A percentile compares a stretch with the other conserved stretches of the same genome.
phyloP scores from a whole-genome alignment of 1,140 invertebrate species.

The Armadillidium nasatum region DNA sequence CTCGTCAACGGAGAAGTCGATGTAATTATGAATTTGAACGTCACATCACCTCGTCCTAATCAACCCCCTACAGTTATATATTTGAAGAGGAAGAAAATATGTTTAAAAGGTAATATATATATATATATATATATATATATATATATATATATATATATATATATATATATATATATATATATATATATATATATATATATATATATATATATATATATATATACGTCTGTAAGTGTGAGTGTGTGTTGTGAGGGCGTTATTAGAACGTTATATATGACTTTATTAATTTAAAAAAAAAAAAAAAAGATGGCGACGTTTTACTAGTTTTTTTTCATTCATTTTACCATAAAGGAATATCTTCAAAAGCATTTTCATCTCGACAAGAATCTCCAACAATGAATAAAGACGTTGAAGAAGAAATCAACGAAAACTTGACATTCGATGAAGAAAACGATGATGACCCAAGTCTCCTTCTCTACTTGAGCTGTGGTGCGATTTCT shows the following conservation, averaged over 20 bases:
- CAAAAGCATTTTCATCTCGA: not conserved
- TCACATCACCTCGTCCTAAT: too few relatives aligned
- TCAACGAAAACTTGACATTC: not conserved
- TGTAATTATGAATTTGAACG: too few relatives aligned
- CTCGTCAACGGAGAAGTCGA: too few relatives aligned
- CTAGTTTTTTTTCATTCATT: not conserved
- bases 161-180: too few relatives aligned
- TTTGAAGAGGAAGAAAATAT: too few relatives aligned
- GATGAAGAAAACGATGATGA: not conserved
- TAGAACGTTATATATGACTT: not conserved
- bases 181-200: too few relatives aligned
- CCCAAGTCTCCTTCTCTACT: not conserved
- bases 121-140: too few relatives aligned
- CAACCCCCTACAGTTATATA: too few relatives aligned
- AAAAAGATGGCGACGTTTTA: not conserved
- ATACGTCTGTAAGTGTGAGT: too few relatives aligned
- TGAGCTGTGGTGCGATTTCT: conserved; percentile 1
- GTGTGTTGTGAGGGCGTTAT: not conserved
- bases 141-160: too few relatives aligned
- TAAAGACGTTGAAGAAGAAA: not conserved
- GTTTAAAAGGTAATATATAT: too few relatives aligned
- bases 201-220: too few relatives aligned
- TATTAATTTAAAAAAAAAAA: not conserved
- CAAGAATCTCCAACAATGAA: not conserved
- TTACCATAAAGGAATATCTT: not conserved